phyloP scores from a whole-genome alignment of 2,797 vertebrate species.

The Xenops minutus region DNA sequence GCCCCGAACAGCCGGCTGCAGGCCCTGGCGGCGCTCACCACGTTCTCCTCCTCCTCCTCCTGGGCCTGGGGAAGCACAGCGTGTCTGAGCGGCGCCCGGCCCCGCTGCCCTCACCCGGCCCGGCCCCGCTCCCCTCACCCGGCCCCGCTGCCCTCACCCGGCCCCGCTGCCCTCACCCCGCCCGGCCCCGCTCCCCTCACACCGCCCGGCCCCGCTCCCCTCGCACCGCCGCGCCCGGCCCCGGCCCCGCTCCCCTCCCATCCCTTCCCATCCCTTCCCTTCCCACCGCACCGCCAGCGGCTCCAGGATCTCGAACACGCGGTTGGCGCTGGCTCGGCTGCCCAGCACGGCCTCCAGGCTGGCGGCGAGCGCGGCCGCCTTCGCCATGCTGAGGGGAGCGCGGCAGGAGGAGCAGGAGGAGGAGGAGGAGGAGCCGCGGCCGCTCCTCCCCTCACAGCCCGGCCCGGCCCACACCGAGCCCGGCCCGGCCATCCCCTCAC shows the following conservation, averaged over 20 bases:
- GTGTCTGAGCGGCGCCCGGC: not conserved
- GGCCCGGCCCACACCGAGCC: too few relatives aligned
- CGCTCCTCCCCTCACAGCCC: not conserved
- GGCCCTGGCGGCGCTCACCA: constrained; percentile 56
- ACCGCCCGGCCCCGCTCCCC: not conserved
- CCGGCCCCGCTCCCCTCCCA: too few relatives aligned
- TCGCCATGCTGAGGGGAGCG: not conserved
- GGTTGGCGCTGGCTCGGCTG: constrained; percentile 83
- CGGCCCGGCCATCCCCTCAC: too few relatives aligned
- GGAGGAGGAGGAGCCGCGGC: not conserved
- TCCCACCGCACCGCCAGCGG: constrained; percentile 78
- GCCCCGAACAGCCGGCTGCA: constrained; percentile 84
- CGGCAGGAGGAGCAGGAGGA: not conserved
- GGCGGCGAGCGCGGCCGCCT: constrained; percentile 17
- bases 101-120: not conserved
- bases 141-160: too few relatives aligned
- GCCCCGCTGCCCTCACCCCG: not conserved
- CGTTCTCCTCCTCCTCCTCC: constrained; percentile 75
- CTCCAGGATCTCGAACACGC: constrained; percentile 87
- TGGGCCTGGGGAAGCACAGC: constrained; percentile 71
- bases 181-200: too few relatives aligned
- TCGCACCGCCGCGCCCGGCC: not conserved
- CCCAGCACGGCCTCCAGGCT: constrained; percentile 76
- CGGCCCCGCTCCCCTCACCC: too few relatives aligned
- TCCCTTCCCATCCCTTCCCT: not conserved